Conservation (phyloP, 2,797 vertebrate genomes). For the Pangasius sanitwongsei region DNA sequence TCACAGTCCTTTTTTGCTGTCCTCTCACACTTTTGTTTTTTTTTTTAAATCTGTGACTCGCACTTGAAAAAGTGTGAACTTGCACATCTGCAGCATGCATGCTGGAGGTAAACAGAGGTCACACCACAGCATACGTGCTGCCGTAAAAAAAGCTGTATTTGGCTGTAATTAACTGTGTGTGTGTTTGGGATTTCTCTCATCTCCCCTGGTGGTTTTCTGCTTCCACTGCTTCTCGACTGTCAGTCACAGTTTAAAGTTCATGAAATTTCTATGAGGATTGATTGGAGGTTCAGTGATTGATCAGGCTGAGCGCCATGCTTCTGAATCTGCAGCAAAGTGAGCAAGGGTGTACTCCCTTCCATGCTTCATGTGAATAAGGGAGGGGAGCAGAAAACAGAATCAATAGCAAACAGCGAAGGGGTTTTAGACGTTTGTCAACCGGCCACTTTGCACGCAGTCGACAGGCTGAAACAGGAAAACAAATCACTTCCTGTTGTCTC, state of each 20-base stretch:
- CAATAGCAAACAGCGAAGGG: slow-evolving; percentile 56
- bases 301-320: slow-evolving; percentile 47
- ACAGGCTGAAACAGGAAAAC: slow-evolving; percentile 65
- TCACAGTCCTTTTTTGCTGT: background rate
- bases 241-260: slow-evolving; percentile 78
- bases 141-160: slow-evolving; percentile 50
- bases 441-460: slow-evolving; percentile 56
- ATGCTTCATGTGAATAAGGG: slow-evolving; percentile 6
- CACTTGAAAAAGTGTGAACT: background rate
- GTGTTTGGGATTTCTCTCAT: slow-evolving; percentile 50
- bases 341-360: slow-evolving; percentile 3
- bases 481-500: slow-evolving; percentile 61
- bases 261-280: slow-evolving; percentile 79
- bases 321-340: background rate
- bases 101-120: slow-evolving; percentile 50
- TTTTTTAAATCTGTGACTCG: background rate
- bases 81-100: slow-evolving; percentile 16
- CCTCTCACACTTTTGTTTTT: background rate
- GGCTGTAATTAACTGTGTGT: slow-evolving; percentile 33
- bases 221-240: slow-evolving; percentile 62
- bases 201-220: slow-evolving; percentile 57
- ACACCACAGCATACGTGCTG: slow-evolving; percentile 47
- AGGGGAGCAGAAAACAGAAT: slow-evolving; percentile 52
- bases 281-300: slow-evolving; percentile 66
- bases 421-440: slow-evolving; percentile 62